A percentile compares a stretch with the other conserved stretches of the same genome.
Conservation (phyloP, 2,113 vertebrate genomes). For the Pithys albifrons region DNA sequence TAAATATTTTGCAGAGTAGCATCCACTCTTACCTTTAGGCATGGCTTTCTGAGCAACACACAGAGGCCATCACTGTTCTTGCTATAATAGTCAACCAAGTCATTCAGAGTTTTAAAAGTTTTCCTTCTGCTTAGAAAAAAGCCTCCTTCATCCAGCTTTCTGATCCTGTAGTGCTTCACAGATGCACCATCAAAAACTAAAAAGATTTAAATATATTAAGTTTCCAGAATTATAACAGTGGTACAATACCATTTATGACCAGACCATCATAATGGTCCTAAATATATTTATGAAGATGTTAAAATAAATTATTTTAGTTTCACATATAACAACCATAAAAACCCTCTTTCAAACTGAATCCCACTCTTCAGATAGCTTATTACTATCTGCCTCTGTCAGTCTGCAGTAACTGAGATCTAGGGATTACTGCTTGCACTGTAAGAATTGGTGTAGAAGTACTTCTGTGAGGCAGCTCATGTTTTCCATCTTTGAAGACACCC, state of each 20-base stretch:
- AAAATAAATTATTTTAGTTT: background rate
- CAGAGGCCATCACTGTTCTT: conserved; percentile 82
- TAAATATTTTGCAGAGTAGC: background rate
- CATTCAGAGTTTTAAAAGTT: conserved; percentile 78
- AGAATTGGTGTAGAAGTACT: background rate
- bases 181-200: conserved; percentile 81
- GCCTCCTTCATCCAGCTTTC: conserved; percentile 71
- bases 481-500: background rate
- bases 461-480: background rate
- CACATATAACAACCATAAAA: background rate
- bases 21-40: conserved; percentile 82
- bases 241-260: background rate
- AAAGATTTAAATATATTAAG: conserved; percentile 18
- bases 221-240: background rate
- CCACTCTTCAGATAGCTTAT: background rate
- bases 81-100: conserved; percentile 84
- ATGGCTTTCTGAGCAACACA: conserved; percentile 80
- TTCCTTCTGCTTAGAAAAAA: conserved; percentile 78
- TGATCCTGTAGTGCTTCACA: conserved; percentile 93
- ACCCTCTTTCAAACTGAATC: background rate
- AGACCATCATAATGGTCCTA: background rate
- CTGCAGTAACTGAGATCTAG: background rate
- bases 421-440: background rate
- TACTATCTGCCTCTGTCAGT: background rate
- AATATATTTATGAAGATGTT: background rate